A percentile compares a stretch with the other conserved stretches of the same genome.
Evolutionary conservation across 92 coral and sea anemone species (phyloP).

Genomic region (Scolanthus callimorphus): DNA sequence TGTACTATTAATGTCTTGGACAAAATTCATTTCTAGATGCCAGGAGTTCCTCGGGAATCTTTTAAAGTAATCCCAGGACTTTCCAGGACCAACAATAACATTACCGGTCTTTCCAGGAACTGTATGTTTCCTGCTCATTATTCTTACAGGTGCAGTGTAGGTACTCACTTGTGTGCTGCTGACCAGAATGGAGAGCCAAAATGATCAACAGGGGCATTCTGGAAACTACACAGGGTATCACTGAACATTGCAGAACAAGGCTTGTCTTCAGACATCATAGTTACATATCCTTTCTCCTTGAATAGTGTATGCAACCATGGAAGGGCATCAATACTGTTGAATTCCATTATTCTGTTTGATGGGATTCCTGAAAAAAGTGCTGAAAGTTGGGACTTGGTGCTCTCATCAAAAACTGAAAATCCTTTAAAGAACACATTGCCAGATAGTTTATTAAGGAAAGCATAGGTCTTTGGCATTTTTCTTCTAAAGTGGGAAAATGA

Average conservation of each 20-base stretch:
- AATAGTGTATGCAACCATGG: slow-evolving; percentile 83
- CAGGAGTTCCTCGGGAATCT: too few species aligned
- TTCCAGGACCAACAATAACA: too few species aligned
- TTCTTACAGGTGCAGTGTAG: too few species aligned
- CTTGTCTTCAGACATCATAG: slow-evolving; percentile 64
- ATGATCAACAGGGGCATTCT: slow-evolving; percentile 62
- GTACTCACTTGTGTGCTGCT: slow-evolving; percentile 57
- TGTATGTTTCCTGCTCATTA: too few species aligned
- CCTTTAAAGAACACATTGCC: slow-evolving; percentile 42
- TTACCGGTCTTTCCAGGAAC: too few species aligned
- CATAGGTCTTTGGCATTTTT: slow-evolving; percentile 37
- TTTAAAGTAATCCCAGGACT: too few species aligned
- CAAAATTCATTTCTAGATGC: too few species aligned
- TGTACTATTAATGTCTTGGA: too few species aligned
- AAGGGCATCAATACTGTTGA: slow-evolving; percentile 25
- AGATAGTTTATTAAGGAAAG: slow-evolving; percentile 16
- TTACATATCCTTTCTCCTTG: slow-evolving; percentile 70
- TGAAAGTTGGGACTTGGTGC: slow-evolving; percentile 47
- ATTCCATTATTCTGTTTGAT: slow-evolving; percentile 4
- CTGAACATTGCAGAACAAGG: slow-evolving; percentile 56
- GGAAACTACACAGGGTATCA: slow-evolving; percentile 57
- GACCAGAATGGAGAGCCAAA: slow-evolving; percentile 72
- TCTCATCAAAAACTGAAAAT: slow-evolving; percentile 55
- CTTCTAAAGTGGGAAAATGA: slow-evolving; percentile 47
- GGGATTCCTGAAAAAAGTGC: slow-evolving; percentile 42